Base-by-base conservation (phyloP, 2,113 vertebrate genomes). In the Cyprinus carpio region DNA sequence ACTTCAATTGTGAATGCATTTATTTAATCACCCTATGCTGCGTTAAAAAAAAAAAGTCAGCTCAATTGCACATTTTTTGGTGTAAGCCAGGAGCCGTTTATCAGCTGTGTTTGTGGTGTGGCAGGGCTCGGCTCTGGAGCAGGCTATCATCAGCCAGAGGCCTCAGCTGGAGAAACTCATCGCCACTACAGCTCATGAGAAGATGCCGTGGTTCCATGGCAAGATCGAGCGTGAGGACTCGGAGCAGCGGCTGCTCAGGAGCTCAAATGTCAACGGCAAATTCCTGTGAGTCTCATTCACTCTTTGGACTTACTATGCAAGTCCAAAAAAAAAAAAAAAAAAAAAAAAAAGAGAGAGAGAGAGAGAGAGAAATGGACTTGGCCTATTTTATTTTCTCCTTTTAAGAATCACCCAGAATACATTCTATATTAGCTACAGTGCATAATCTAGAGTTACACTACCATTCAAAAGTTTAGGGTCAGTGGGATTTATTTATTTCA, bases 151-250 rank as follows among this genome's bases (percentile, higher is more conserved):
- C 91, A 99, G 98, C 87, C 98, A 99, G 91, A 97, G 96, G 75
- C 98, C 98, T 40, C 96, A 98, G 83, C 92, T 99, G 90, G 98
- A 99, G 92, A 99, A 99, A 89, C 83, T 97, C 67, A 98, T 99
- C 3, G 96, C 97, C 85, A 98, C 96, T 89, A 99, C 97, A 0
- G 98, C 97, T 34, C 98, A 99, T 37, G 96, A 98, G 81, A 96
- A 92, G 88, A 99, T 99, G 98, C 97, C 97, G 0, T 99, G 98
- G 97, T 99, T 98, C 91, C 98, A 99, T 0, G 97, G 97, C 6
- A 89, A 90, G 4, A 97, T 99, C 74, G 93, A 95, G 3, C 94
- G 98, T 4, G 95, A 96, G 1, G 95, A 96, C 27, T 98, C 96
- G 0, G 97, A 99, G 65, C 92, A 94, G 1, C 90, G 94, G 29